These are phyloP conservation scores for Fregata magnificens DNA, from an alignment of 2,113 vertebrate genomes.

Conservation along the genomic window DNA sequence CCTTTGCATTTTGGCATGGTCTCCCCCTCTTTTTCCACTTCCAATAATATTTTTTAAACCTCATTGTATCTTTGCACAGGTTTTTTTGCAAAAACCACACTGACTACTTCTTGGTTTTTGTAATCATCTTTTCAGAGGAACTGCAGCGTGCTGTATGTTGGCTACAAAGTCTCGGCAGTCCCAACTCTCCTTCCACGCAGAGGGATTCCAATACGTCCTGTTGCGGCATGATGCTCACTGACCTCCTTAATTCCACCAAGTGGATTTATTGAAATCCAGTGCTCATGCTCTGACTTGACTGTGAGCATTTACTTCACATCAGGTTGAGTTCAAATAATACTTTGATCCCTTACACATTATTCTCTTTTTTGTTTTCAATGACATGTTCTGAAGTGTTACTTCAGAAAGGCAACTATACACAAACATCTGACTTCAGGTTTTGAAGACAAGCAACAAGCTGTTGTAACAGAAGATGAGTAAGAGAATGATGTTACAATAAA, in stretches of 20 bases:
- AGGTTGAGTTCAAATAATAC: not conserved
- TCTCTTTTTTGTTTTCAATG: fast-evolving
- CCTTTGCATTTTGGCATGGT: not conserved
- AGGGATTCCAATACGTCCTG: not conserved
- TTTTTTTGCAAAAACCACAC: not conserved
- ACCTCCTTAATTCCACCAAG: not conserved
- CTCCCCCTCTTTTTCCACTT: not conserved
- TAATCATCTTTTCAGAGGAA: constrained; percentile 2
- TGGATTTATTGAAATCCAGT: not conserved
- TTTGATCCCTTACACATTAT: not conserved
- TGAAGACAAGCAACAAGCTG: not conserved
- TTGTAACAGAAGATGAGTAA: not conserved
- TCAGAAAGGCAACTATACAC: not conserved
- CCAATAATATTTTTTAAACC: not conserved
- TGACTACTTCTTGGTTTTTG: constrained; percentile 26
- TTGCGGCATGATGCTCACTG: not conserved
- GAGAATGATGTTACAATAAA: not conserved
- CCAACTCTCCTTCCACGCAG: not conserved
- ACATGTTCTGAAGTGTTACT: not conserved
- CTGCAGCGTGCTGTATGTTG: not conserved
- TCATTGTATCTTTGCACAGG: not conserved
- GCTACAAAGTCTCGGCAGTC: not conserved
- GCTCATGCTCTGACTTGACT: not conserved
- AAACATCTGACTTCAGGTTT: not conserved
- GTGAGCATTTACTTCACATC: not conserved